A percentile compares a stretch with the other conserved stretches of the same genome.
Conservation (phyloP, 2,113 vertebrate genomes). For the Plecturocebus donacophilus region DNA sequence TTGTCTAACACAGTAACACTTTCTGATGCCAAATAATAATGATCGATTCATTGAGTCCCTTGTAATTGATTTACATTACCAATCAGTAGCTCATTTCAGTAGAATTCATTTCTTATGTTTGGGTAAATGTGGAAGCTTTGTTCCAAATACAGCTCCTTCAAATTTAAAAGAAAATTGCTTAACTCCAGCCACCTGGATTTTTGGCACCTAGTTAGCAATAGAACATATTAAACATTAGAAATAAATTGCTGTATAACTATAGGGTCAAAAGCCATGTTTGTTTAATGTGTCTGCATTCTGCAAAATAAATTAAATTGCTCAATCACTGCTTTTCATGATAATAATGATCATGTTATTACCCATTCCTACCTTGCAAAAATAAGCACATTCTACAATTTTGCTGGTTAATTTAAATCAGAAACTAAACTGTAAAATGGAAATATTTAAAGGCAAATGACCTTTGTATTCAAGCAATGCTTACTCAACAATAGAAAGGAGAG, state of each 20-base stretch:
- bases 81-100: neutral
- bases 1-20: neutral
- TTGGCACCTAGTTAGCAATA: neutral
- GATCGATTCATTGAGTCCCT: neutral
- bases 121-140: neutral
- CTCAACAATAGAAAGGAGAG: neutral
- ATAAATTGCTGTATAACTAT: neutral
- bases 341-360: neutral
- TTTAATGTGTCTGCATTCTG: neutral
- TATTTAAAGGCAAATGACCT: neutral
- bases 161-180: slow-evolving; percentile 11
- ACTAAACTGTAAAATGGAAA: slow-evolving; percentile 5
- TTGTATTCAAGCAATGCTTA: neutral
- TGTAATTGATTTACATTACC: neutral
- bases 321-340: neutral
- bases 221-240: neutral
- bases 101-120: neutral
- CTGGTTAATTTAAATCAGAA: neutral
- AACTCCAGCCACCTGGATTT: neutral
- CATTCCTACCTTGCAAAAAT: neutral
- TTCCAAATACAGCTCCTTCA: neutral
- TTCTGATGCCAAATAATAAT: neutral
- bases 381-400: neutral
- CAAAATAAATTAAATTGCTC: neutral
- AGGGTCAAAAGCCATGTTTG: neutral